These are phyloP conservation scores for Athalia cordata DNA, from an alignment of 2,888 invertebrate genomes.

Conservation along the genomic window DNA sequence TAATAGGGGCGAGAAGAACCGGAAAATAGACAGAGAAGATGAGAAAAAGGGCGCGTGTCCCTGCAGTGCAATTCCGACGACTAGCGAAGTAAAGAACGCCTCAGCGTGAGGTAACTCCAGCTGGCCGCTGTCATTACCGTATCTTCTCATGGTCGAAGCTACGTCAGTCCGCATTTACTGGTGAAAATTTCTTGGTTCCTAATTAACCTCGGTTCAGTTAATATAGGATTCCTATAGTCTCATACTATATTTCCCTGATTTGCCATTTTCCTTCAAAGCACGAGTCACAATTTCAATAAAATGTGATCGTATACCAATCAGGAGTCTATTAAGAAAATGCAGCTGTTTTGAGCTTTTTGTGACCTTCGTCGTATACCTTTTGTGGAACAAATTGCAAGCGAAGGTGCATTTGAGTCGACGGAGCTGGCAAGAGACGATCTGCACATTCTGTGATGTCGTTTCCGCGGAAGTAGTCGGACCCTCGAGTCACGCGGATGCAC, in stretches of 20 bases:
- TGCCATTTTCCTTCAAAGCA: slow-evolving; percentile 14
- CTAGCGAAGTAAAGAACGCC: slow-evolving; percentile 18
- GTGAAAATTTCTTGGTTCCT: slow-evolving; percentile 48
- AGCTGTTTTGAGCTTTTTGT: too few relatives aligned
- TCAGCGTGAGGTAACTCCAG: slow-evolving; percentile 33
- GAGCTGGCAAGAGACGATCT: too few relatives aligned
- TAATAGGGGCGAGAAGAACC: background rate
- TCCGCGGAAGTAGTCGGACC: too few relatives aligned
- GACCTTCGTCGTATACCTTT: background rate
- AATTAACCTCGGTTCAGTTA: slow-evolving; percentile 54
- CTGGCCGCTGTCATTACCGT: background rate
- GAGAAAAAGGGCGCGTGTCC: slow-evolving; percentile 26
- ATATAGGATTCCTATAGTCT: slow-evolving; percentile 43
- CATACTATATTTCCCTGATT: slow-evolving; percentile 12
- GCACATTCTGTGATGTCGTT: too few relatives aligned
- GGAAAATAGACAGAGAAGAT: background rate
- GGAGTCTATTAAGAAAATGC: too few relatives aligned
- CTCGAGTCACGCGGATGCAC: too few relatives aligned
- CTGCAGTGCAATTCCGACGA: background rate
- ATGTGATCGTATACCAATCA: too few relatives aligned
- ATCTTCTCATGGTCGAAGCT: background rate
- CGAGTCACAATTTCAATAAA: background rate
- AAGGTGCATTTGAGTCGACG: too few relatives aligned
- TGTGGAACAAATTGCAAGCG: too few relatives aligned
- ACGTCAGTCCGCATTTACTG: slow-evolving; percentile 43